A percentile compares a stretch with the other conserved stretches of the same genome.
phyloP scores from a whole-genome alignment of 2,888 invertebrate species.

The Neelides folsomi region DNA sequence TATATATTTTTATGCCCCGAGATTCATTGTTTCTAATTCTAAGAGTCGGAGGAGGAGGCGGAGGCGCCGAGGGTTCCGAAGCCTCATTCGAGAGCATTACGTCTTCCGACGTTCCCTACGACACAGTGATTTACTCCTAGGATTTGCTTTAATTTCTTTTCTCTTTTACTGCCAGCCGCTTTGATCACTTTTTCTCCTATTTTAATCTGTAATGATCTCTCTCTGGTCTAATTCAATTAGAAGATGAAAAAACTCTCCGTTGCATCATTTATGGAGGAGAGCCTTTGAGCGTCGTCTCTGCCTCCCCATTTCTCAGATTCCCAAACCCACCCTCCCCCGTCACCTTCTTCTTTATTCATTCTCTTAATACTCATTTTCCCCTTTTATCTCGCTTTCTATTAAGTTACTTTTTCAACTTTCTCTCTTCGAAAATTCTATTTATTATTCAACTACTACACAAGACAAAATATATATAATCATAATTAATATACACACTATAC shows the following conservation, averaged over 20 bases:
- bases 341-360: conserved; percentile 4
- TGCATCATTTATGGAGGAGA: conserved; percentile 7
- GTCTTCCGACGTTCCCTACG: conserved; percentile 20
- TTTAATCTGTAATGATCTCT: conserved; percentile 34
- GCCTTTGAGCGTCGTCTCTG: not conserved
- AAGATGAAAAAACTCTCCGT: conserved; percentile 18
- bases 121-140: conserved; percentile 34
- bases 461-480: too few relatives aligned
- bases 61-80: not conserved
- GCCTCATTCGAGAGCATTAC: too few relatives aligned
- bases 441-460: too few relatives aligned
- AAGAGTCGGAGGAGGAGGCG: not conserved
- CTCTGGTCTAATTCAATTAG: conserved; percentile 33
- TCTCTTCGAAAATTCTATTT: too few relatives aligned
- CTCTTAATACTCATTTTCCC: conserved; percentile 3
- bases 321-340: not conserved
- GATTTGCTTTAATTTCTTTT: conserved; percentile 34
- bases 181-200: conserved; percentile 33
- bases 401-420: too few relatives aligned
- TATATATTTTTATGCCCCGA: conserved; percentile 21
- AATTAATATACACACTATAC: too few relatives aligned
- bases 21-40: not conserved
- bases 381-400: conserved; percentile 4
- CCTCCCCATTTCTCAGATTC: not conserved
- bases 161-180: conserved; percentile 33